Evolutionary conservation across 2,888 invertebrate genomes (phyloP).

Genomic region (Nebria brevicollis): DNA sequence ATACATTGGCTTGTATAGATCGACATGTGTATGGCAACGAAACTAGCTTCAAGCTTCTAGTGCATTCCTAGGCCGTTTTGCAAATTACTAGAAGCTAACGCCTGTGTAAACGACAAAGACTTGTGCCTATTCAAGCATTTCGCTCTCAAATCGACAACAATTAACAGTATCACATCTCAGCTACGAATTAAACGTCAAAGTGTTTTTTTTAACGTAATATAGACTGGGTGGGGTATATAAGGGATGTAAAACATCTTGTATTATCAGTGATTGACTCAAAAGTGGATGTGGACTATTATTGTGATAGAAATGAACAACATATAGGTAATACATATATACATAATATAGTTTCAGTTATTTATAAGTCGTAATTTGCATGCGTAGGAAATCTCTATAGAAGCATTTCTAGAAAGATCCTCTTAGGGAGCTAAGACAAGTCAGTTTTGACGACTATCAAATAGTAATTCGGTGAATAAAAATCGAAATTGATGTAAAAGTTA

Average conservation of each 20-base stretch:
- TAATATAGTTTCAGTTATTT: no score
- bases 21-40: background rate
- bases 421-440: background rate
- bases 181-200: no score
- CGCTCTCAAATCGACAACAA: no score
- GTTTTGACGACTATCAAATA: background rate
- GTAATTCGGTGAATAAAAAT: background rate
- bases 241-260: no score
- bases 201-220: no score
- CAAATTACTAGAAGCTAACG: background rate
- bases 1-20: background rate
- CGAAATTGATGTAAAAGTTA: background rate
- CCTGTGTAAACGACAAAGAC: background rate
- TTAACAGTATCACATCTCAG: background rate
- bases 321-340: no score
- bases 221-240: no score
- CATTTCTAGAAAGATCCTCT: background rate
- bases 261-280: no score
- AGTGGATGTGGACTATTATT: no score
- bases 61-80: background rate
- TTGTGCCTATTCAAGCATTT: background rate
- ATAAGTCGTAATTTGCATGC: no score
- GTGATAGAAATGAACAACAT: no score
- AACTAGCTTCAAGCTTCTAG: background rate
- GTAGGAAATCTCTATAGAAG: no score